phyloP scores from a whole-genome alignment of 2,113 vertebrate genomes.

The Pteronura brasiliensis region DNA sequence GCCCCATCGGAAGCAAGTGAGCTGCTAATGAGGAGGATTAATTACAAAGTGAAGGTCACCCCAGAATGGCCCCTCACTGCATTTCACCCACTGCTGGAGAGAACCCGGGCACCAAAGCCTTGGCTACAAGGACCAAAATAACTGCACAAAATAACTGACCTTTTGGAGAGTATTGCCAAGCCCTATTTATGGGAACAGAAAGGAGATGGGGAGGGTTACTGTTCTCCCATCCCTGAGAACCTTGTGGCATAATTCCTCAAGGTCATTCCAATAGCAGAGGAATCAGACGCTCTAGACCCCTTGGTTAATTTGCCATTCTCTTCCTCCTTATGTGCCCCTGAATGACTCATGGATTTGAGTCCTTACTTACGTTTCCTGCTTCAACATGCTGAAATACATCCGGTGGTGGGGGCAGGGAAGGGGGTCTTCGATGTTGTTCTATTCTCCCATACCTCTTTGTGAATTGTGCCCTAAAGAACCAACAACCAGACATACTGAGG shows the following conservation, averaged over 20 bases:
- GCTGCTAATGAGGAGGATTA: slow-evolving; percentile 54
- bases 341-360: not conserved
- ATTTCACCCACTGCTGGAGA: not conserved
- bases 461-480: not conserved
- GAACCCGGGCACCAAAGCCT: not conserved
- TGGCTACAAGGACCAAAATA: not conserved
- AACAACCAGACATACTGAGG: not conserved
- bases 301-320: not conserved
- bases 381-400: not conserved
- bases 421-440: not conserved
- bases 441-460: not conserved
- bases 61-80: not conserved
- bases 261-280: not conserved
- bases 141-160: not conserved
- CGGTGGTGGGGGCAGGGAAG: accelerated
- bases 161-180: not conserved
- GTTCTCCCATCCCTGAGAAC: not conserved
- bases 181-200: not conserved
- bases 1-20: not conserved
- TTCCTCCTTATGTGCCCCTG: not conserved
- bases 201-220: not conserved
- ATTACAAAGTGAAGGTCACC: slow-evolving; percentile 47
- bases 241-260: not conserved
- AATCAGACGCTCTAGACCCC: not conserved
- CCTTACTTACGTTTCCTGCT: not conserved